Conservation (phyloP, 2,888 invertebrate species). For the Drosophila formosana region DNA sequence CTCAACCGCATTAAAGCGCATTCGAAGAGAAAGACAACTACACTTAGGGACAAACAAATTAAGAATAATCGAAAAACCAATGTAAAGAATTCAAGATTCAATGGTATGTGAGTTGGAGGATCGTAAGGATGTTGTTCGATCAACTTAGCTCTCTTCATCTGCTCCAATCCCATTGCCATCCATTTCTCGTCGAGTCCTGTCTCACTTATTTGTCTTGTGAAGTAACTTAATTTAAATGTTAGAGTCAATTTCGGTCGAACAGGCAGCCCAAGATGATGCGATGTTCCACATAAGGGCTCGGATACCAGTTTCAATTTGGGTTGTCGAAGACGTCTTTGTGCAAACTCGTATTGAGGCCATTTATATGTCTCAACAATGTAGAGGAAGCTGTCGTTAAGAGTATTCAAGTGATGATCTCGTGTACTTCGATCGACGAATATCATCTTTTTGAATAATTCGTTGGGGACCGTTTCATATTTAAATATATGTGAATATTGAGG, state of each 20-base stretch:
- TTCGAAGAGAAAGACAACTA: constrained; percentile 17
- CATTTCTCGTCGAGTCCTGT: constrained; percentile 18
- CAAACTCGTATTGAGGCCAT: too few relatives aligned
- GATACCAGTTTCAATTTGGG: too few relatives aligned
- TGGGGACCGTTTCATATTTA: not conserved
- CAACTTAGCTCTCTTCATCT: constrained; percentile 1
- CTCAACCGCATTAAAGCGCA: not conserved
- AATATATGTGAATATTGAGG: not conserved
- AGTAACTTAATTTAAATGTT: not conserved
- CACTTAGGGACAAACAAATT: not conserved
- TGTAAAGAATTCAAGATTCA: constrained; percentile 1
- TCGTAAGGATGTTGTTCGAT: constrained; percentile 6
- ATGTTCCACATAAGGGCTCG: too few relatives aligned
- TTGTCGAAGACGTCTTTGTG: too few relatives aligned
- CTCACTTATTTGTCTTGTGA: not conserved
- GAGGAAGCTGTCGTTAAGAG: too few relatives aligned
- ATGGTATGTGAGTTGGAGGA: not conserved
- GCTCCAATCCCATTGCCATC: constrained; percentile 20
- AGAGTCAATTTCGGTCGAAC: not conserved
- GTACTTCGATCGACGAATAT: not conserved
- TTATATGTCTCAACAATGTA: too few relatives aligned
- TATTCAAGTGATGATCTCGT: constrained; percentile 1
- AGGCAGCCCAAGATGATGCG: constrained; percentile 3
- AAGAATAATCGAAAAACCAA: fast-evolving
- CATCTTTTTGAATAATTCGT: not conserved